A percentile compares a stretch with the other conserved stretches of the same genome.
Conservation (phyloP, 2,113 vertebrate genomes). For the Tupaia chinensis region DNA sequence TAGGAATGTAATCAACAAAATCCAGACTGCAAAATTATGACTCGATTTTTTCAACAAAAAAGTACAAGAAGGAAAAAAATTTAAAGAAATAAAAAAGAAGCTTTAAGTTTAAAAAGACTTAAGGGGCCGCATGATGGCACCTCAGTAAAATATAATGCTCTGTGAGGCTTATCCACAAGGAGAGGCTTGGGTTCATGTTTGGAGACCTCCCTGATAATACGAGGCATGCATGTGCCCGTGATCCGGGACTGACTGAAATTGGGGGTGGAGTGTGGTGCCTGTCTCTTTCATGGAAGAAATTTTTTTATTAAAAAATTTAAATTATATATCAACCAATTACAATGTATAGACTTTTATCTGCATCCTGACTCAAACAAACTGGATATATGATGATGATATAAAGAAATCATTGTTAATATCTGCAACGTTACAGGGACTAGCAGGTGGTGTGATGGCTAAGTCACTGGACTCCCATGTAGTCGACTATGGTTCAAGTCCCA, state of each 20-base stretch:
- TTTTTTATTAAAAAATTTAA: too few relatives aligned
- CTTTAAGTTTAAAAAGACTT: conserved; percentile 27
- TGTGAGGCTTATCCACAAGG: too few relatives aligned
- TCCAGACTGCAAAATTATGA: conserved; percentile 31
- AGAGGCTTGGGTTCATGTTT: too few relatives aligned
- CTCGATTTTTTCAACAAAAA: conserved; percentile 26
- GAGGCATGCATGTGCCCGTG: too few relatives aligned
- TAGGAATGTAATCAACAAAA: conserved; percentile 48
- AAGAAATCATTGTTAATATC: conserved; percentile 32
- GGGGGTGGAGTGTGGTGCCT: too few relatives aligned
- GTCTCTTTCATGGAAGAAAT: too few relatives aligned
- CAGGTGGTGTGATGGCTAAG: neutral
- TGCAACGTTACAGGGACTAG: too few relatives aligned
- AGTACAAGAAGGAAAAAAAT: neutral
- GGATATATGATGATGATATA: neutral
- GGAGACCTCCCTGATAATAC: too few relatives aligned
- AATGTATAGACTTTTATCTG: conserved; percentile 11
- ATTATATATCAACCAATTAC: neutral
- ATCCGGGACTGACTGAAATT: too few relatives aligned
- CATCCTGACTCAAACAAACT: conserved; percentile 45
- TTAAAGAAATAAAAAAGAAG: conserved; percentile 30
- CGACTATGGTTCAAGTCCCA: too few relatives aligned
- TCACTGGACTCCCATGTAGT: too few relatives aligned
- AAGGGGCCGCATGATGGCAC: neutral
- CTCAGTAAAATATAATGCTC: too few relatives aligned